phyloP scores from a whole-genome alignment of 1,140 invertebrate genomes.

The Hermatobates lingyangjiaoensis region DNA sequence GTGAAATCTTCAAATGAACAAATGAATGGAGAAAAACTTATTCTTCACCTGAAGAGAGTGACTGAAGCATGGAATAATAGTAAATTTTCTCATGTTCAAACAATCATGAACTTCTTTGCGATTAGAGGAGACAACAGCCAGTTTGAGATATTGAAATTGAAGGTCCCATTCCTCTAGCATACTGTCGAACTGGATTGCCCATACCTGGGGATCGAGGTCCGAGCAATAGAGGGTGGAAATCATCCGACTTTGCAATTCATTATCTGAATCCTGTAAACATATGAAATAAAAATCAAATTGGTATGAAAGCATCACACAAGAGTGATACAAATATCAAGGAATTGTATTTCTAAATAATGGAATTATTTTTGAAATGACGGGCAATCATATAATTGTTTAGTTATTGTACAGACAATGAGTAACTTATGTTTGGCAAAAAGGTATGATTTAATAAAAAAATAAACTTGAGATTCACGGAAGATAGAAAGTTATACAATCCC shows the following conservation, averaged over 20 bases:
- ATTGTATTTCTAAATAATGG: too few species aligned
- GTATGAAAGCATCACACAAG: too few species aligned
- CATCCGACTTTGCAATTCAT: constrained; percentile 15
- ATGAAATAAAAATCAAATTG: too few species aligned
- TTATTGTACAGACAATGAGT: too few species aligned
- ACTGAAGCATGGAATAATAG: constrained; percentile 28
- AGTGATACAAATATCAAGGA: too few species aligned
- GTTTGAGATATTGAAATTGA: constrained; percentile 27
- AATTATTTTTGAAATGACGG: too few species aligned
- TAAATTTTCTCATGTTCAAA: constrained; percentile 22
- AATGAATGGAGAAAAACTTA: too few species aligned
- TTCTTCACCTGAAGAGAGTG: constrained; percentile 25
- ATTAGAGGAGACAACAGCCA: constrained; percentile 25
- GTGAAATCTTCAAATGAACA: neutral
- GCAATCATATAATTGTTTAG: too few species aligned
- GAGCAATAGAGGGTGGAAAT: constrained; percentile 16
- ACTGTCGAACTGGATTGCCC: constrained; percentile 23
- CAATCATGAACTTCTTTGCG: constrained; percentile 23
- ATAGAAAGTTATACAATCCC: too few species aligned
- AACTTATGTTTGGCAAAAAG: too few species aligned
- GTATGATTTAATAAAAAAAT: too few species aligned
- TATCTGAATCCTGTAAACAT: constrained; percentile 13
- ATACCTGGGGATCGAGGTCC: constrained; percentile 20
- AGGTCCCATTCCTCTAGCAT: constrained; percentile 27
- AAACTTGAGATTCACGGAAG: too few species aligned